phyloP scores from a whole-genome alignment of 2,888 invertebrate species.

The Amblyjoppa fuscipennis region DNA sequence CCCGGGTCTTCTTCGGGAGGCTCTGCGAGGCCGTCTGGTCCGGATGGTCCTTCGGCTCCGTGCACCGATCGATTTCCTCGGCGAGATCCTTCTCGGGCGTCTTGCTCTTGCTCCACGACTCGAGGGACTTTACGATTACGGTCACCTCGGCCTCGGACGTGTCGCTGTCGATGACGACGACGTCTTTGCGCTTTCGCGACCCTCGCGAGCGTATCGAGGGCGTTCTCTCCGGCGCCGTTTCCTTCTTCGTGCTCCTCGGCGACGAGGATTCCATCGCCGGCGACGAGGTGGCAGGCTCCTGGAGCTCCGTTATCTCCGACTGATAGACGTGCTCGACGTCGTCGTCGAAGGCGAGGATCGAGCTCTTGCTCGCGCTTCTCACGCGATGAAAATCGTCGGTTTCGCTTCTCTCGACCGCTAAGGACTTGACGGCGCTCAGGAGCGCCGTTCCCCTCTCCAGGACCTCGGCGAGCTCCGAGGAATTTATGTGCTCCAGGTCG shows the following conservation, averaged over 20 bases:
- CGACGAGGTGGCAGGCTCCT: neutral
- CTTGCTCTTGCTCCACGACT: conserved; percentile 72
- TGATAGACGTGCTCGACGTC: conserved; percentile 81
- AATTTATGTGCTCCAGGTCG: conserved; percentile 78
- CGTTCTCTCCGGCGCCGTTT: conserved; percentile 40
- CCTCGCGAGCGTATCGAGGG: conserved; percentile 51
- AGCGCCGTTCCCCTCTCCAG: conserved; percentile 56
- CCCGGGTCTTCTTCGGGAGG: conserved; percentile 71
- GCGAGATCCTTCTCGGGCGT: conserved; percentile 68
- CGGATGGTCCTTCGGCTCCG: conserved; percentile 56
- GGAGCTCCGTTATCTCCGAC: conserved; percentile 73
- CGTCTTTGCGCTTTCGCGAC: conserved; percentile 74
- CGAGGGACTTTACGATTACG: conserved; percentile 74
- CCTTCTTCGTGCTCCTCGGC: conserved; percentile 46
- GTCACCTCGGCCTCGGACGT: conserved; percentile 73
- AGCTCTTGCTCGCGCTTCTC: neutral
- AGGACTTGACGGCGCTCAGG: conserved; percentile 22
- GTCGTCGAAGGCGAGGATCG: conserved; percentile 78
- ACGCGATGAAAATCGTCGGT: conserved; percentile 42
- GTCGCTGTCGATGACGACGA: conserved; percentile 76
- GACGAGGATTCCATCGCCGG: neutral
- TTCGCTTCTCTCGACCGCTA: conserved; percentile 40
- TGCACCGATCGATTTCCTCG: conserved; percentile 72
- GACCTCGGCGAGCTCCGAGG: conserved; percentile 74
- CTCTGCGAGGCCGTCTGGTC: conserved; percentile 62